Base-by-base conservation (phyloP, 2,888 invertebrate species). In the Sarcophaga carnaria region DNA sequence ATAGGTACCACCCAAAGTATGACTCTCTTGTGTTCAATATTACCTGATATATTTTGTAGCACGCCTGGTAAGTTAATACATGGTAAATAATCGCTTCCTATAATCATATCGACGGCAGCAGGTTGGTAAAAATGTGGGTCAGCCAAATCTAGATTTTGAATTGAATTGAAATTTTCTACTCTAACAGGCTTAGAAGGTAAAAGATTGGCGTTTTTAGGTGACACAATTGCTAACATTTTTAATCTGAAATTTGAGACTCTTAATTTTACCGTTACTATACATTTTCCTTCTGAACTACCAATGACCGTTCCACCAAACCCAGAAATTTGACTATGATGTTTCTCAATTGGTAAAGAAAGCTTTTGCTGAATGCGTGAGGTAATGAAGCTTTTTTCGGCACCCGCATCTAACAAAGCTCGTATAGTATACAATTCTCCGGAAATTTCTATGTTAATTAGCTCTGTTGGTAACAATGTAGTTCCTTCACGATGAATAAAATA, bases 121-220 rank as follows among this genome's bases (percentile, higher is more conserved):
- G 72, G 80, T 71, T 66, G 71, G 20, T 20, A 37, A 45, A 80
- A 80, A 37, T 69, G 49, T 45, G 71, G 72, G 25, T 80, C 64
- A 3, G 66, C 71, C 3, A 80, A 17, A 8, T 27, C n/a, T 45
- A 71, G 49, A 27, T 27, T 4, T 27, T 70, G 37, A 8, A 70
- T 5, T 37, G 20, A 10, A 0, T 59, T 66, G 4, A 37, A n/a
- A 17, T 60, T 20, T 14, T 12, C 20, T 8, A 45, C 20, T 4
- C 1, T 20, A 14, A 45, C 37, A 37, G 63, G 69, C 37, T 69
- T 12, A 5, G 80, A 81, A 12, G 74, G 69, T 27, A 81, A 14
- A 62, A 75, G 27, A 62, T 69, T 60, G 0, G 67, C 11, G 22
- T 74, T 11, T 20, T n/a, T 74, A 6, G 64, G 4, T 4, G 74